Conservation (phyloP, 1,140 invertebrate species). For the Amphibalanus amphitrite region DNA sequence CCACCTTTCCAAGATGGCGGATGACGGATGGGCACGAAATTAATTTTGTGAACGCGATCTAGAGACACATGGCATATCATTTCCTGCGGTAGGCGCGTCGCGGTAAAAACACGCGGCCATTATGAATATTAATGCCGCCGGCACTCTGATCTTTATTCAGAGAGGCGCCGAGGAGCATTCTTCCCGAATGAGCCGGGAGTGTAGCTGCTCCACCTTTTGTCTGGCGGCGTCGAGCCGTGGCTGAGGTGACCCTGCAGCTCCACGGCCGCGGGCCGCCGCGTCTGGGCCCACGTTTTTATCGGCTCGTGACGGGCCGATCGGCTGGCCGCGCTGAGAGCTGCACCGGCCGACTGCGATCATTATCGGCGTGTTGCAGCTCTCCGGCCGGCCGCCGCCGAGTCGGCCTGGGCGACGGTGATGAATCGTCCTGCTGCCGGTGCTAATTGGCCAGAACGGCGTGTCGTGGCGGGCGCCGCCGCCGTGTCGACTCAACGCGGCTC, state of each 20-base stretch:
- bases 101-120: neutral
- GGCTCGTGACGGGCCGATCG: no score
- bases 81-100: neutral
- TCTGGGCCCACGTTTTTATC: no score
- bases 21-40: neutral
- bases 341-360: neutral
- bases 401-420: no score
- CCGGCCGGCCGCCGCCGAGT: no score
- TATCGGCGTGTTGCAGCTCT: neutral
- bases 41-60: constrained; percentile 1
- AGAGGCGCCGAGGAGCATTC: neutral
- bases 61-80: neutral
- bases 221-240: no score
- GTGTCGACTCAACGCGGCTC: no score
- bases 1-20: neutral
- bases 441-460: neutral
- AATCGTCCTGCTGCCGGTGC: neutral
- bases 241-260: neutral
- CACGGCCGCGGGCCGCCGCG: no score
- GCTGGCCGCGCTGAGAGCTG: no score
- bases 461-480: no score
- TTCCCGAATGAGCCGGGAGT: neutral
- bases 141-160: neutral
- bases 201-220: neutral
- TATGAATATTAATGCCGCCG: neutral